phyloP scores from a whole-genome alignment of 2,797 vertebrate genomes.

The Hapalemur alaotrensis region DNA sequence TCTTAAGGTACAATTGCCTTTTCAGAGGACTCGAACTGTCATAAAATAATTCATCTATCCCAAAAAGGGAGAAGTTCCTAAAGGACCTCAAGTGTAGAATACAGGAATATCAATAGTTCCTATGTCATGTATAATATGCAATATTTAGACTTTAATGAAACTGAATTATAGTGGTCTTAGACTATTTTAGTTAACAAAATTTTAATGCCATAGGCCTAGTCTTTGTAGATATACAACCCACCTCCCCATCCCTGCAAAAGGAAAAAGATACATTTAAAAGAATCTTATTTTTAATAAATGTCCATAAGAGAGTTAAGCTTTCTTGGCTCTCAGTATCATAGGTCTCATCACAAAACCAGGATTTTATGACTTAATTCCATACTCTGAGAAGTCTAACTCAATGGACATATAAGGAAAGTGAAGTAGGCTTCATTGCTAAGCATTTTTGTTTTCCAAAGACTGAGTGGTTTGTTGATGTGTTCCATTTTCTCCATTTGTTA shows the following conservation, averaged over 20 bases:
- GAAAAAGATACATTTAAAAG: neutral
- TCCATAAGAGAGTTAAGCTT: neutral
- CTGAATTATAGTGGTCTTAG: neutral
- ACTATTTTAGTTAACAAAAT: neutral
- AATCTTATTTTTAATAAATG: neutral
- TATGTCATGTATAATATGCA: neutral
- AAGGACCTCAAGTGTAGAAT: neutral
- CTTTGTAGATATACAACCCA: neutral
- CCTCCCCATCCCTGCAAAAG: neutral
- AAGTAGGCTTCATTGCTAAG: neutral
- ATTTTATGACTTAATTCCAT: neutral
- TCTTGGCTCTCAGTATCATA: neutral
- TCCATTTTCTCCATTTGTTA: neutral
- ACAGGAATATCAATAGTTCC: neutral
- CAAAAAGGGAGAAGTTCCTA: neutral
- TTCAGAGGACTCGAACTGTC: neutral
- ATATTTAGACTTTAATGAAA: neutral
- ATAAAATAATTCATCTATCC: neutral
- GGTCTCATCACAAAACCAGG: neutral
- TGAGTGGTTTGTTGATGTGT: neutral
- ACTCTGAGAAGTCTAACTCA: neutral
- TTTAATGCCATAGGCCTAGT: neutral
- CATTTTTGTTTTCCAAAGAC: neutral
- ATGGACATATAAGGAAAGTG: neutral
- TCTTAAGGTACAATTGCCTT: neutral